Conservation (phyloP, 2,113 vertebrate genomes). For the Seriola dumerili region DNA sequence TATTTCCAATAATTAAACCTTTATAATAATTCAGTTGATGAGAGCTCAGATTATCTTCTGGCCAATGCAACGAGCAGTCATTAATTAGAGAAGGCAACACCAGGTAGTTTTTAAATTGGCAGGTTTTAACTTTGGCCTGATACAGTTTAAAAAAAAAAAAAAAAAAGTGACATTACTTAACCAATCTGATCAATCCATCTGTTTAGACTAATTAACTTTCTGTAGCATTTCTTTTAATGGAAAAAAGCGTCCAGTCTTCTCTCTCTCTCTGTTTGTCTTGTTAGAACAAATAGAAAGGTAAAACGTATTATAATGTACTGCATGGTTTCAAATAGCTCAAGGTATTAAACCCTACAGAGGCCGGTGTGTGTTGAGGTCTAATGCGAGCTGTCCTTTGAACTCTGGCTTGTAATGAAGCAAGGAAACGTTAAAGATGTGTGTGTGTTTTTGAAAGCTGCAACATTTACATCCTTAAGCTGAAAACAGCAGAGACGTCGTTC, state of each 20-base stretch:
- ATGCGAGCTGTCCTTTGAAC: too few relatives aligned
- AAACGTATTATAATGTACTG: too few relatives aligned
- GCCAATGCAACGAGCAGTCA: not conserved
- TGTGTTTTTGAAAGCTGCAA: not conserved
- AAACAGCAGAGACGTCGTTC: not conserved
- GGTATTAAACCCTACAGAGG: too few relatives aligned
- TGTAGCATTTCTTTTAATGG: too few relatives aligned
- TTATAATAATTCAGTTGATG: too few relatives aligned
- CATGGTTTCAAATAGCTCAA: too few relatives aligned
- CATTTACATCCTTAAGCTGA: not conserved
- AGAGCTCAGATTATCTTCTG: not conserved
- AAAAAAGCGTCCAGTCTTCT: too few relatives aligned
- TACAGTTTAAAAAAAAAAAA: not conserved
- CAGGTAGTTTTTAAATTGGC: slow-evolving; percentile 55
- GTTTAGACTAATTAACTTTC: too few relatives aligned
- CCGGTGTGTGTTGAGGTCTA: too few relatives aligned
- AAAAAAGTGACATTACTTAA: not conserved
- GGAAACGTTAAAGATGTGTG: not conserved
- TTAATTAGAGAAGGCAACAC: slow-evolving; percentile 60
- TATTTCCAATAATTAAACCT: not conserved
- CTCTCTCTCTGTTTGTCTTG: too few relatives aligned
- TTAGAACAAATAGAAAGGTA: too few relatives aligned
- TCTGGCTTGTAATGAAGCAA: not conserved
- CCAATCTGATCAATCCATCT: too few relatives aligned
- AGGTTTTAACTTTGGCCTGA: slow-evolving; percentile 40